Conservation (phyloP, 2,113 vertebrate species). For the Neodon shergylaensis region DNA sequence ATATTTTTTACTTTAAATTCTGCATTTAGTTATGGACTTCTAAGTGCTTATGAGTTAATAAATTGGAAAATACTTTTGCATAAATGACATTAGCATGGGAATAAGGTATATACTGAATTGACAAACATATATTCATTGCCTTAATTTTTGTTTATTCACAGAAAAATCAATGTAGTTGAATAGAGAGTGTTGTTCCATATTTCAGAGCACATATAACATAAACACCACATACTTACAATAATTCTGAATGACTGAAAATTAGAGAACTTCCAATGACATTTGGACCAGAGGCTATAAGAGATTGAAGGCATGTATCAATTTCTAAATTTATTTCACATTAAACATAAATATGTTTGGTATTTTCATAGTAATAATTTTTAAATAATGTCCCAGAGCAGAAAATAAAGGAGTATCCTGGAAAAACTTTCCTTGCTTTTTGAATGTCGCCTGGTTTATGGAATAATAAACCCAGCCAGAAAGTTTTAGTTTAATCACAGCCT, state of each 20-base stretch:
- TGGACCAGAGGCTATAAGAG: background rate
- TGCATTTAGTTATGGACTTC: background rate
- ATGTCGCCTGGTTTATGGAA: background rate
- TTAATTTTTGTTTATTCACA: background rate
- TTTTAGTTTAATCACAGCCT: conserved; percentile 22
- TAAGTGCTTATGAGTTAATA: background rate
- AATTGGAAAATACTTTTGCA: background rate
- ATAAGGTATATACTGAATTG: background rate
- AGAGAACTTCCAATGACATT: background rate
- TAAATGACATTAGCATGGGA: background rate
- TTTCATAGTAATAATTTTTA: conserved; percentile 54
- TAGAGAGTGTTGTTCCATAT: background rate
- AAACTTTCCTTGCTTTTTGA: background rate
- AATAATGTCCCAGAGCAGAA: background rate
- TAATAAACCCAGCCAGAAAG: background rate
- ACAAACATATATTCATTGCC: background rate
- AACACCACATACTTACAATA: too few species aligned
- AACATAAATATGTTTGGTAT: conserved; percentile 18
- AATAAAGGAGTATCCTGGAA: background rate
- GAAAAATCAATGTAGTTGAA: background rate
- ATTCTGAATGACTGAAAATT: background rate
- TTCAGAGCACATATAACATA: background rate
- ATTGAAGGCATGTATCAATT: background rate
- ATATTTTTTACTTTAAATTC: background rate
- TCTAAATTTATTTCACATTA: conserved; percentile 38